Evolutionary conservation across 2,888 invertebrate genomes (phyloP).

Genomic region (Chirona hameri): DNA sequence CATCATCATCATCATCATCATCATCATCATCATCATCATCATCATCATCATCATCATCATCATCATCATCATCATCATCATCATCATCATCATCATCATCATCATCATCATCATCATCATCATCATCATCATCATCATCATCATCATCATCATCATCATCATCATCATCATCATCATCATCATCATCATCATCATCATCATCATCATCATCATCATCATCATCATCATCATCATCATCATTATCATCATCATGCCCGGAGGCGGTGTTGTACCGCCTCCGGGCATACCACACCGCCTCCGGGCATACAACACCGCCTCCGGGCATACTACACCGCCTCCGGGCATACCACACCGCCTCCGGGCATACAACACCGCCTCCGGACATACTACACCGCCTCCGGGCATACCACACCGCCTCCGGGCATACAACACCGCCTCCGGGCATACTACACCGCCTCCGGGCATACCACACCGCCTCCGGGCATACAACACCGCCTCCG

Average conservation of each 20-base stretch:
- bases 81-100: slow-evolving; percentile 22
- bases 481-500: too few species aligned
- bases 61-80: slow-evolving; percentile 22
- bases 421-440: too few species aligned
- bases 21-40: slow-evolving; percentile 22
- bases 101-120: slow-evolving; percentile 22
- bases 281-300: too few species aligned
- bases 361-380: too few species aligned
- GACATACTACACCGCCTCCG: too few species aligned
- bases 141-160: slow-evolving; percentile 22
- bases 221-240: slow-evolving; percentile 11
- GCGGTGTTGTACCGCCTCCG: too few species aligned
- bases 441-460: too few species aligned
- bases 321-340: neutral
- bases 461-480: too few species aligned
- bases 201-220: slow-evolving; percentile 22
- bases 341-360: too few species aligned
- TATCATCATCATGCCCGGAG: slow-evolving; percentile 1
- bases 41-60: slow-evolving; percentile 22
- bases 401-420: neutral
- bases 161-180: slow-evolving; percentile 22
- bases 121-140: slow-evolving; percentile 22
- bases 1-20: slow-evolving; percentile 22
- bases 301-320: too few species aligned
- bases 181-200: slow-evolving; percentile 22